phyloP scores from a whole-genome alignment of 2,888 invertebrate species.

The Leucozona laternaria region DNA sequence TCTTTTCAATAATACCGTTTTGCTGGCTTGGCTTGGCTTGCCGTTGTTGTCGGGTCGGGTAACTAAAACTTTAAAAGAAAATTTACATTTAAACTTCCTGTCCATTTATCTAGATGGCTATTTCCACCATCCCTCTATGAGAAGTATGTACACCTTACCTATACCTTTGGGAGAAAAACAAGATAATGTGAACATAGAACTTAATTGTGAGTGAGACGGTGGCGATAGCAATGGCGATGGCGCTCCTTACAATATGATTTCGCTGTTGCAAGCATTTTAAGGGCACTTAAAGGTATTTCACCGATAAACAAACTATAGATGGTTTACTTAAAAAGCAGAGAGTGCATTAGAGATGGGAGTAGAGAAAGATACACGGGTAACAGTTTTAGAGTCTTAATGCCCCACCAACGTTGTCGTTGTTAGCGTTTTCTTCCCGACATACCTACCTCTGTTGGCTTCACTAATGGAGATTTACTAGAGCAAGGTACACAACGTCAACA shows the following conservation, averaged over 20 bases:
- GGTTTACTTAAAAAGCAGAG: slow-evolving; percentile 26
- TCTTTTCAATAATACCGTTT: slow-evolving; percentile 16
- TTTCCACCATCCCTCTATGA: slow-evolving; percentile 12
- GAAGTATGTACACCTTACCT: background rate
- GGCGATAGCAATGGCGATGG: background rate
- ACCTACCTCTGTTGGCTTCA: slow-evolving; percentile 29
- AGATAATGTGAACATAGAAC: slow-evolving; percentile 28
- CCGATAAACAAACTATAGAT: slow-evolving; percentile 31
- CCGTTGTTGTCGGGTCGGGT: slow-evolving; percentile 9
- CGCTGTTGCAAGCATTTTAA: slow-evolving; percentile 36
- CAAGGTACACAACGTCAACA: slow-evolving; percentile 60
- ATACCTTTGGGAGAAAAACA: background rate
- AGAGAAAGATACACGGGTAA: background rate
- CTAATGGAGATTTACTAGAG: slow-evolving; percentile 73
- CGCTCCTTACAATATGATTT: slow-evolving; percentile 57
- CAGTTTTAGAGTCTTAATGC: slow-evolving; percentile 23
- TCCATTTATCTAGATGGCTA: slow-evolving; percentile 56
- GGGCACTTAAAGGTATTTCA: slow-evolving; percentile 60
- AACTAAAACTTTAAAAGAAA: slow-evolving; percentile 68
- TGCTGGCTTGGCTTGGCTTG: background rate
- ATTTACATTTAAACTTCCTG: slow-evolving; percentile 70
- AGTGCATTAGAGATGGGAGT: slow-evolving; percentile 10
- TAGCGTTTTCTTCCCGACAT: background rate
- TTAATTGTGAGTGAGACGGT: slow-evolving; percentile 54
- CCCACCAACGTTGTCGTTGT: background rate